These are phyloP conservation scores for Karalla daura DNA, from an alignment of 2,797 vertebrate species.

Conservation along the genomic window DNA sequence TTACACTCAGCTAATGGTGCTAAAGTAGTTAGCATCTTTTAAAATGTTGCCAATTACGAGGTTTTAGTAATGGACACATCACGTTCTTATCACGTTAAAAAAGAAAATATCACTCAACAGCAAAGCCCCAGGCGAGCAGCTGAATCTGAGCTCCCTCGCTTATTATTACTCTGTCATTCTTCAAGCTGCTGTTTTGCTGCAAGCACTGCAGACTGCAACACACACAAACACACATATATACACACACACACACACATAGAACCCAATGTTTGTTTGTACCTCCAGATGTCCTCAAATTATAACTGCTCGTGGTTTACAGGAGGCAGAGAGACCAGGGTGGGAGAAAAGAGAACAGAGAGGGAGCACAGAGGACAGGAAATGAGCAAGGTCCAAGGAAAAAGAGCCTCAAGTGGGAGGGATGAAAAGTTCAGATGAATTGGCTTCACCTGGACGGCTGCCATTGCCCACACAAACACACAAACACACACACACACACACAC, in stretches of 20 bases:
- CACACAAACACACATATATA: conserved; percentile 8
- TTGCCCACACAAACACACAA: conserved; percentile 5
- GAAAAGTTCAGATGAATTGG: conserved; percentile 23
- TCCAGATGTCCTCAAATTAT: conserved; percentile 61
- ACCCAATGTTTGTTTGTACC: conserved; percentile 52
- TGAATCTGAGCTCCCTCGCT: conserved; percentile 33
- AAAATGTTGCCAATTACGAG: conserved; percentile 2
- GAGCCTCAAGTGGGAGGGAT: neutral
- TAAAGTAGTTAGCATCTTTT: no score
- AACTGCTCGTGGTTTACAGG: conserved; percentile 36
- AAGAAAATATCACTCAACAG: conserved; percentile 24
- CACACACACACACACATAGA: conserved; percentile 13
- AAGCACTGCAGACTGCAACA: conserved; percentile 42
- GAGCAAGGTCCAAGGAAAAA: neutral
- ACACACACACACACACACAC: neutral
- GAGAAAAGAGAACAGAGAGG: neutral
- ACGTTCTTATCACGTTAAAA: conserved; percentile 22
- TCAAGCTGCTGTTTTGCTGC: conserved; percentile 49
- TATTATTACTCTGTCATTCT: conserved; percentile 47
- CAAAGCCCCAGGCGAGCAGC: neutral
- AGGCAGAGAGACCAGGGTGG: conserved; percentile 1
- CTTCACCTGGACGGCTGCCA: conserved; percentile 12
- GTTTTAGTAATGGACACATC: neutral
- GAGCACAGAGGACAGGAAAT: neutral
- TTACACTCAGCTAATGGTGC: no score